Evolutionary conservation across 1,140 invertebrate species (phyloP).

Genomic region (Psix sp.): DNA sequence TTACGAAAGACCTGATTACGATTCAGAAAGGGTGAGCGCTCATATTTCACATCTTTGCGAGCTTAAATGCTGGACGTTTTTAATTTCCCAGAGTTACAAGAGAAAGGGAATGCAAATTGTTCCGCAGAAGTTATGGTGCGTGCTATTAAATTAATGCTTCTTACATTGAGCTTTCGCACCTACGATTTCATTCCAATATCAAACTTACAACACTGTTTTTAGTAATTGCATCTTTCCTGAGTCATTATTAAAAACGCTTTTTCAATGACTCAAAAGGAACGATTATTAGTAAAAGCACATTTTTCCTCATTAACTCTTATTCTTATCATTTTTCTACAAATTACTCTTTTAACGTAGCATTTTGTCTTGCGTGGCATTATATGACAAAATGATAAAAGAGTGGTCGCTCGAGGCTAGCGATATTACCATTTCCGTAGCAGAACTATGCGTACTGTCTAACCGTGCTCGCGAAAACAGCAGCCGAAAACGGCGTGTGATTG

Average conservation of each 20-base stretch:
- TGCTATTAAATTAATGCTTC: slow-evolving; percentile 68
- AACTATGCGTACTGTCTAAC: slow-evolving; percentile 71
- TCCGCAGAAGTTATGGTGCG: slow-evolving; percentile 69
- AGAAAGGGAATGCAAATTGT: slow-evolving; percentile 73
- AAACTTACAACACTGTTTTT: slow-evolving; percentile 15
- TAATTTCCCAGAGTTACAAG: slow-evolving; percentile 71
- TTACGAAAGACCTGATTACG: too few relatives aligned
- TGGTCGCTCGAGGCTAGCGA: slow-evolving; percentile 71
- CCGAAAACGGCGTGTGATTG: slow-evolving; percentile 70
- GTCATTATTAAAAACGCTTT: too few relatives aligned
- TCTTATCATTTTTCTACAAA: slow-evolving; percentile 43
- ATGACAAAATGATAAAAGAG: slow-evolving; percentile 76
- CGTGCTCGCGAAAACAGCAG: slow-evolving; percentile 36
- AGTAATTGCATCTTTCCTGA: too few relatives aligned
- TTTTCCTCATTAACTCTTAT: slow-evolving; percentile 41
- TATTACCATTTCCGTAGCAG: slow-evolving; percentile 75
- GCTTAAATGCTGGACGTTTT: slow-evolving; percentile 75
- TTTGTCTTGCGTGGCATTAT: slow-evolving; percentile 44
- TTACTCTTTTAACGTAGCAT: slow-evolving; percentile 48
- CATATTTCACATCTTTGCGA: slow-evolving; percentile 70
- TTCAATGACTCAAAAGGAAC: too few relatives aligned
- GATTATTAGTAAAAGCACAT: slow-evolving; percentile 50
- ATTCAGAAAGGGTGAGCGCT: slow-evolving; percentile 64
- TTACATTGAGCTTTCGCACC: slow-evolving; percentile 3
- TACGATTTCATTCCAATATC: neutral